Evolutionary conservation across 2,888 invertebrate species (phyloP).

Genomic region (Morpho helenor): DNA sequence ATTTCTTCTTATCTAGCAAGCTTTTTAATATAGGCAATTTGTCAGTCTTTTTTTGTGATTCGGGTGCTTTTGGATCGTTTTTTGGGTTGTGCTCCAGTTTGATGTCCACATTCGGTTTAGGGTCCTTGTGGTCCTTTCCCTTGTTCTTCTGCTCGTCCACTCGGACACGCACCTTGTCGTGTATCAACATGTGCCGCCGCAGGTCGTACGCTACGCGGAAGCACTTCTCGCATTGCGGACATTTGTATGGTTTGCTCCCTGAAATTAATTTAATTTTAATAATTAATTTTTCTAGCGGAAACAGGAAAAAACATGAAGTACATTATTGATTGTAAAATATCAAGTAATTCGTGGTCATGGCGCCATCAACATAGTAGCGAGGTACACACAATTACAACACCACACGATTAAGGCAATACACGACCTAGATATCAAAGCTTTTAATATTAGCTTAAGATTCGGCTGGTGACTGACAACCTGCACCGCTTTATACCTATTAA

Average conservation of each 20-base stretch:
- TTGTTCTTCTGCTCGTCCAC: conserved; percentile 38
- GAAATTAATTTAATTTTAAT: conserved; percentile 23
- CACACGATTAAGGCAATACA: too few relatives aligned
- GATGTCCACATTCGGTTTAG: conserved; percentile 26
- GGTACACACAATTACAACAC: too few relatives aligned
- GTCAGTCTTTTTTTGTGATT: conserved; percentile 20
- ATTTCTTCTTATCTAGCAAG: conserved; percentile 35
- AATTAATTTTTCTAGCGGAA: too few relatives aligned
- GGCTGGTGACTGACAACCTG: too few relatives aligned
- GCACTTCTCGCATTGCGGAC: conserved; percentile 87
- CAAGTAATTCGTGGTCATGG: too few relatives aligned
- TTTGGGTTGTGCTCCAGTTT: conserved; percentile 24
- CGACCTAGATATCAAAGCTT: too few relatives aligned
- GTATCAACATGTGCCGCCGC: conserved; percentile 88
- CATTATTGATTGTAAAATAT: too few relatives aligned
- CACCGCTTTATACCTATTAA: too few relatives aligned
- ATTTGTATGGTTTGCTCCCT: conserved; percentile 89
- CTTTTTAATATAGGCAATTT: conserved; percentile 29
- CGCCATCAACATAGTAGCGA: too few relatives aligned
- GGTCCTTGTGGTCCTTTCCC: conserved; percentile 27
- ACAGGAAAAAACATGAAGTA: too few relatives aligned
- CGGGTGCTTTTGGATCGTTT: conserved; percentile 19
- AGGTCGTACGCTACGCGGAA: conserved; percentile 92
- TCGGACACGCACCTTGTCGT: conserved; percentile 62
- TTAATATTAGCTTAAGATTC: too few relatives aligned